Percentiles rank a stretch among this genome's conserved stretches.
Conservation (phyloP, 1,140 invertebrate genomes). For the Metopolophium dirhodum region DNA sequence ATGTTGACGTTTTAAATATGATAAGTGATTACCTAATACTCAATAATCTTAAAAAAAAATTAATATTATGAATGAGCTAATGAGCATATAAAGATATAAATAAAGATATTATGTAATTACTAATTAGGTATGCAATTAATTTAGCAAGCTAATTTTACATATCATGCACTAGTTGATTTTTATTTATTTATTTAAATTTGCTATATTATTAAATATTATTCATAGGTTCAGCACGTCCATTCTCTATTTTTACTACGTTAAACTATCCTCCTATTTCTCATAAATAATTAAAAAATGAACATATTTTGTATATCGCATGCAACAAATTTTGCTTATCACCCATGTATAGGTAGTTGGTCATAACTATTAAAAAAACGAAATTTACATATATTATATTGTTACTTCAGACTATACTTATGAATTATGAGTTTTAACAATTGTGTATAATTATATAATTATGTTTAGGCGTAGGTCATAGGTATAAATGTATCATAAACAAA, state of each 20-base stretch:
- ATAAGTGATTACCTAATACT: neutral
- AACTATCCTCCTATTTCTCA: neutral
- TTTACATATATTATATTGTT: neutral
- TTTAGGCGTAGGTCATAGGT: neutral
- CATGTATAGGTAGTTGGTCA: neutral
- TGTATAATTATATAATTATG: conserved; percentile 2
- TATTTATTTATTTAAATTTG: neutral
- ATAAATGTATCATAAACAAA: neutral
- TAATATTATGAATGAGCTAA: neutral
- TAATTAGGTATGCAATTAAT: neutral
- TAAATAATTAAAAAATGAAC: neutral
- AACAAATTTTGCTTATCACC: neutral
- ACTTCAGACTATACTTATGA: neutral
- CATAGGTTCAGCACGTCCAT: neutral
- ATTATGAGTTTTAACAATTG: neutral
- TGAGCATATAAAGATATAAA: neutral
- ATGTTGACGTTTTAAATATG: neutral
- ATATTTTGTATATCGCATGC: neutral
- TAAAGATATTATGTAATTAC: neutral
- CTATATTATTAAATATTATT: conserved; percentile 5
- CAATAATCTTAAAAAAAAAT: neutral
- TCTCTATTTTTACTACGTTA: neutral
- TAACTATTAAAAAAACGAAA: neutral
- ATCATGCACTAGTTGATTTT: neutral
- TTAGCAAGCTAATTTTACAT: neutral